Conservation (phyloP, 2,113 vertebrate species). For the Neolamprologus toae region DNA sequence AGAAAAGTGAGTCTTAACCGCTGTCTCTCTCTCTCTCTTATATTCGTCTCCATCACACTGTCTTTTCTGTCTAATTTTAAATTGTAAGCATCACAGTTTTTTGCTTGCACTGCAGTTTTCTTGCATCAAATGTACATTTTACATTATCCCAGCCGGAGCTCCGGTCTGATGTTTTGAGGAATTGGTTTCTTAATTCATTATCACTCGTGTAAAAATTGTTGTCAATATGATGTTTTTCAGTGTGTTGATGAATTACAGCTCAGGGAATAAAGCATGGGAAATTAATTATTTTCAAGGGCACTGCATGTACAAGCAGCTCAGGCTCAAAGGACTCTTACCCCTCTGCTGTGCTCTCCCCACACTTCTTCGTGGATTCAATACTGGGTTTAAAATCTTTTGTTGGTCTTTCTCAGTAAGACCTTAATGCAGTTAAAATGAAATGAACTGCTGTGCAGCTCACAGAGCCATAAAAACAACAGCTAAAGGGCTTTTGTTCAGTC, state of each 20-base stretch:
- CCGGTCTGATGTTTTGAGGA: conserved; percentile 39
- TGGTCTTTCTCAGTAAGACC: background rate
- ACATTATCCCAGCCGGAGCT: background rate
- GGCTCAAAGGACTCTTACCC: background rate
- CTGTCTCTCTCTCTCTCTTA: background rate
- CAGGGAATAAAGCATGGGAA: conserved; percentile 18
- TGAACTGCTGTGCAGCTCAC: conserved; percentile 42
- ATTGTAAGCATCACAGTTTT: background rate
- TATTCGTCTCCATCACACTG: background rate
- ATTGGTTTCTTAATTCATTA: conserved; percentile 41
- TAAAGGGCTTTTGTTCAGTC: conserved; percentile 51
- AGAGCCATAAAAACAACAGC: conserved; percentile 61
- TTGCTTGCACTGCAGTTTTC: conserved; percentile 8
- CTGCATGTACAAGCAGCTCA: background rate
- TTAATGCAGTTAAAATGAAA: conserved; percentile 49
- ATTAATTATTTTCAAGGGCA: conserved; percentile 45
- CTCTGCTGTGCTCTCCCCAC: background rate
- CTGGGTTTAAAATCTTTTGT: conserved; percentile 23
- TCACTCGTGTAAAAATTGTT: conserved; percentile 4
- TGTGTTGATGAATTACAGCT: conserved; percentile 5
- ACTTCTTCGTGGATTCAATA: background rate
- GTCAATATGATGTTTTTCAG: conserved; percentile 17
- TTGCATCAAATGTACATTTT: background rate
- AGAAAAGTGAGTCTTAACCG: conserved; percentile 78
- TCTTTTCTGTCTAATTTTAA: background rate